A percentile compares a stretch with the other conserved stretches of the same genome.
Conservation (phyloP, 1,140 invertebrate genomes). For the Trachelipus rathkii region DNA sequence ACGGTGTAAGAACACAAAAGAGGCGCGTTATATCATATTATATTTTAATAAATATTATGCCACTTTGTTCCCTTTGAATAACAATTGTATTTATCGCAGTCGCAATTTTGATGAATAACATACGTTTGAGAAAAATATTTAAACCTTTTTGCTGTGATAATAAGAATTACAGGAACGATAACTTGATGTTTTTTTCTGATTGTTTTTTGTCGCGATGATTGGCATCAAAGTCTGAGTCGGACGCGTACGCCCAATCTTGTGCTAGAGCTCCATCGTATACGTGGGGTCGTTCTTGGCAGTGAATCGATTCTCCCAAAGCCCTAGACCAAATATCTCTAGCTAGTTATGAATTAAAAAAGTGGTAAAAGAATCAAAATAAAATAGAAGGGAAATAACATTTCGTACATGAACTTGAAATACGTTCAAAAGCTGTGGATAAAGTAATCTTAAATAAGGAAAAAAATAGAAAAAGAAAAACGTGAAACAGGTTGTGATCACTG, state of each 20-base stretch:
- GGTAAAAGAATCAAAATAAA: neutral
- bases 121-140: neutral
- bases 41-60: neutral
- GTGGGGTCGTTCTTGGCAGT: constrained; percentile 3
- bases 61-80: neutral
- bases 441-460: too few species aligned
- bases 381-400: neutral
- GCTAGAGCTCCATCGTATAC: constrained; percentile 5
- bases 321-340: neutral
- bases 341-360: constrained; percentile 1
- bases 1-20: constrained; percentile 9
- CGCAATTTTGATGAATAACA: neutral
- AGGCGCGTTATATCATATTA: constrained; percentile 8
- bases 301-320: constrained; percentile 4
- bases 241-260: neutral
- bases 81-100: neutral
- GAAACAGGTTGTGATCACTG: too few species aligned
- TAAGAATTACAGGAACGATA: neutral
- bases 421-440: too few species aligned
- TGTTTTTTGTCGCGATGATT: constrained; percentile 12
- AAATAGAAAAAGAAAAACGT: too few species aligned
- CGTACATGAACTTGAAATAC: too few species aligned
- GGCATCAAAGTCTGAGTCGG: constrained; percentile 7
- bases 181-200: neutral
- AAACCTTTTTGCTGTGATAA: neutral